A percentile compares a stretch with the other conserved stretches of the same genome.
Conservation (phyloP, 2,888 invertebrate genomes). For the Megastigmus dorsalis region DNA sequence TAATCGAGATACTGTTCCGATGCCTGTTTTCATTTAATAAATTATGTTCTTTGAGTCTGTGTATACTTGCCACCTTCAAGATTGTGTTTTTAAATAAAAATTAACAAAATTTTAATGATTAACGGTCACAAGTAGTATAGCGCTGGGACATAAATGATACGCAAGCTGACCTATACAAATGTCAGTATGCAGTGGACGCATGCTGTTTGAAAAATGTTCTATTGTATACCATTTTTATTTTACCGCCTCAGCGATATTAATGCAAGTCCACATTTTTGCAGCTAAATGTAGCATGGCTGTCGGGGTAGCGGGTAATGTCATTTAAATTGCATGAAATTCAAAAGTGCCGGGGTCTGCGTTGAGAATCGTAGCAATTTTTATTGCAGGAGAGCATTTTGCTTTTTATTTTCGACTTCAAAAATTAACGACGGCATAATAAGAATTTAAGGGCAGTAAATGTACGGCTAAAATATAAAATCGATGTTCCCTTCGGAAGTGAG, state of each 20-base stretch:
- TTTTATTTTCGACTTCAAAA: constrained; percentile 3
- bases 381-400: background rate
- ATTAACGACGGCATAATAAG: constrained; percentile 17
- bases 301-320: no score
- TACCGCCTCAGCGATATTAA: no score
- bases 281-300: no score
- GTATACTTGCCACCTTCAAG: constrained; percentile 8
- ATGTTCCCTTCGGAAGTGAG: constrained; percentile 21
- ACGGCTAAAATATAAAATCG: constrained; percentile 31
- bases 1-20: background rate
- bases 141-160: no score
- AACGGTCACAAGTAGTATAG: no score
- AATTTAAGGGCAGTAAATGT: constrained; percentile 32
- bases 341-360: no score
- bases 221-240: no score
- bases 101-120: background rate
- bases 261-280: no score
- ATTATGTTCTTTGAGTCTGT: constrained; percentile 34
- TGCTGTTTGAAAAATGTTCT: no score
- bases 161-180: no score
- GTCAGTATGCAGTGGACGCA: no score
- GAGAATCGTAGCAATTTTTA: no score
- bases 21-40: constrained; percentile 48
- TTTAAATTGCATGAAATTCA: background rate
- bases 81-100: constrained; percentile 7